phyloP scores from a whole-genome alignment of 2,888 invertebrate species.

The Rotaria socialis region DNA sequence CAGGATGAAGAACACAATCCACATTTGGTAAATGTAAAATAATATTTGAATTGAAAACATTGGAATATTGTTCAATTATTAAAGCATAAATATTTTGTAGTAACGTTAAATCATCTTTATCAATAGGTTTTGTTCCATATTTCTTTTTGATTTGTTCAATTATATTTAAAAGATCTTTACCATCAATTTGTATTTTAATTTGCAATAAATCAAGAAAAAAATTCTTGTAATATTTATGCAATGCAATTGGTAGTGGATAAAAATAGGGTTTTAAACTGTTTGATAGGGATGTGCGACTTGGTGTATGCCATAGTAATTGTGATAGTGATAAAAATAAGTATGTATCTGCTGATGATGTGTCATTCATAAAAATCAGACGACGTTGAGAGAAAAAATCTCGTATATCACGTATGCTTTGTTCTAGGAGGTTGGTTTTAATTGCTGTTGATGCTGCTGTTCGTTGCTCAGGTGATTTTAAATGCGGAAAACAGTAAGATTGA shows the following conservation, averaged over 20 bases:
- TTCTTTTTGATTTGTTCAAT: constrained; percentile 42
- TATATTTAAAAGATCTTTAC: constrained; percentile 38
- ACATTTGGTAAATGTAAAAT: constrained; percentile 42
- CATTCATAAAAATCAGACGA: constrained; percentile 33
- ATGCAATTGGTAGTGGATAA: constrained; percentile 39
- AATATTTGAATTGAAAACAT: background rate
- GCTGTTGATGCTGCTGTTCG: background rate
- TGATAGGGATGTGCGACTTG: background rate
- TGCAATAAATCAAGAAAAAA: constrained; percentile 39
- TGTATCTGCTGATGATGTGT: background rate
- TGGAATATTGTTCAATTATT: constrained; percentile 41
- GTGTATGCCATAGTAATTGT: constrained; percentile 31
- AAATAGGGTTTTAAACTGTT: constrained; percentile 42
- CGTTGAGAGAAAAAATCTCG: constrained; percentile 14
- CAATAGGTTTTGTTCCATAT: constrained; percentile 37
- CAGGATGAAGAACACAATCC: constrained; percentile 33
- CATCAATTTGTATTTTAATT: constrained; percentile 36
- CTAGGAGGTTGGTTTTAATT: background rate
- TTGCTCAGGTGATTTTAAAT: constrained; percentile 3
- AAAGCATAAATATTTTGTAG: constrained; percentile 43
- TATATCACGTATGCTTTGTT: constrained; percentile 16
- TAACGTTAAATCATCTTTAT: constrained; percentile 43
- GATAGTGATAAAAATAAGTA: constrained; percentile 7
- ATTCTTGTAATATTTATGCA: constrained; percentile 38
- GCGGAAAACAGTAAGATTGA: constrained; percentile 37